A percentile compares a stretch with the other conserved stretches of the same genome.
These are phyloP conservation scores for Corvus moneduloides DNA, from an alignment of 2,113 vertebrate species.

Conservation along the genomic window DNA sequence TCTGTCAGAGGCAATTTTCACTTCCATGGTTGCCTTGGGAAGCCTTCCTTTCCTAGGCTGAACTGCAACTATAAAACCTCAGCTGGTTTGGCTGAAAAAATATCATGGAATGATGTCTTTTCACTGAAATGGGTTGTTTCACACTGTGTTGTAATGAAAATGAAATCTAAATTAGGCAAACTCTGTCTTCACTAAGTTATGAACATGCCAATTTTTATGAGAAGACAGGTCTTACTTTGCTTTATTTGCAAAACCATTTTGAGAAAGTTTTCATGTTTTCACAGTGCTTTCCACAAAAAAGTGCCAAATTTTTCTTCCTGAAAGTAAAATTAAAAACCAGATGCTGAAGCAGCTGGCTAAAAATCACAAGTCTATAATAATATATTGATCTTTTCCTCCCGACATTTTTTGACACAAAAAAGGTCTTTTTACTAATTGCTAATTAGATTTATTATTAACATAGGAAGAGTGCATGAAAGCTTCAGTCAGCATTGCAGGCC, in stretches of 20 bases:
- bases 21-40: background rate
- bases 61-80: background rate
- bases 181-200: background rate
- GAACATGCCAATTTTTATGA: background rate
- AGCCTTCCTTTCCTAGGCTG: background rate
- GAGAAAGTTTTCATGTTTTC: background rate
- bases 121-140: background rate
- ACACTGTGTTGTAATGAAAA: background rate
- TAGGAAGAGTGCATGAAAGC: background rate
- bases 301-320: background rate
- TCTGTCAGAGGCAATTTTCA: background rate
- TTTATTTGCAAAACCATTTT: background rate
- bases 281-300: background rate
- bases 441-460: background rate
- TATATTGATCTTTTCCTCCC: background rate
- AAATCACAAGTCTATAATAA: background rate
- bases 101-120: background rate
- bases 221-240: background rate
- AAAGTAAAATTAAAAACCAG: background rate
- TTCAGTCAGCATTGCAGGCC: background rate
- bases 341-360: background rate
- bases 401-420: background rate
- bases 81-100: background rate
- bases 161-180: background rate
- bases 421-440: background rate